Percentiles rank a stretch among this genome's conserved stretches.
These are phyloP conservation scores for Prionailurus bengalensis DNA, from an alignment of 2,113 vertebrate genomes.

Conservation along the genomic window DNA sequence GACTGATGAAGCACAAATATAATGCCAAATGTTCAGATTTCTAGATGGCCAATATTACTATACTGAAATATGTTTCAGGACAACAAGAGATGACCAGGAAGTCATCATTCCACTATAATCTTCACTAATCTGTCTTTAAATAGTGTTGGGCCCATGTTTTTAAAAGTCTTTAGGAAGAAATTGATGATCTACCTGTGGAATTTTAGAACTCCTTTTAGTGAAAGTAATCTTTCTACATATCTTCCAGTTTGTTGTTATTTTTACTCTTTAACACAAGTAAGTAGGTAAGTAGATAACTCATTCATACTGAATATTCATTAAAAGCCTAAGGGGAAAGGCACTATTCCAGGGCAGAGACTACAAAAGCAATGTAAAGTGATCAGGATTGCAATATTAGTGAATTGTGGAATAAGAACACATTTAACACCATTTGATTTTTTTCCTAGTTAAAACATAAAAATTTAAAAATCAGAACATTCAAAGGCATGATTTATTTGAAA, in stretches of 20 bases:
- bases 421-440: neutral
- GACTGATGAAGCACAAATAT: neutral
- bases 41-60: neutral
- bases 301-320: neutral
- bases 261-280: conserved; percentile 22
- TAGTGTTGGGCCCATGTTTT: neutral
- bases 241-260: neutral
- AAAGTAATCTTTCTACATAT: neutral
- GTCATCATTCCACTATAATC: neutral
- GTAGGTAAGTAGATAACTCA: neutral
- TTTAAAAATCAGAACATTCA: neutral
- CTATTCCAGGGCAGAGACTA: neutral
- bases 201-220: neutral
- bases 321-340: neutral
- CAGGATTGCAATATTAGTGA: neutral
- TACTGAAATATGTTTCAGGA: neutral
- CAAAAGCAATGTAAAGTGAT: neutral
- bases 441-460: neutral
- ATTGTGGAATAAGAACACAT: neutral
- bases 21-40: neutral
- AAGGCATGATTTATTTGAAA: neutral
- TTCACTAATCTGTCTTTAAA: neutral
- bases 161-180: neutral
- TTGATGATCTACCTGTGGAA: neutral
- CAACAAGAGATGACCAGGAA: neutral